Conservation (phyloP, 2,113 vertebrate species). For the Raja brachyura region DNA sequence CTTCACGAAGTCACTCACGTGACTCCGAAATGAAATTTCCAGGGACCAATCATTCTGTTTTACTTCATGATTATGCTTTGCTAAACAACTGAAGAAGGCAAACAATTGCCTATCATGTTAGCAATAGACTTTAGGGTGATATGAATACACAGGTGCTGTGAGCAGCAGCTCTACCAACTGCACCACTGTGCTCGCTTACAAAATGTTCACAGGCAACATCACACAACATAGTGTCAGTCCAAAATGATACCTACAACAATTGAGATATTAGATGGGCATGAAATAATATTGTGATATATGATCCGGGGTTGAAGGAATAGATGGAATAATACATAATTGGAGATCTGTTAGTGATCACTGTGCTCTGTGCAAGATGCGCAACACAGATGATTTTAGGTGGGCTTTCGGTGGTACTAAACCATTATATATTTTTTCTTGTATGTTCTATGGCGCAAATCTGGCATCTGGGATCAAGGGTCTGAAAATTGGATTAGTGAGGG, state of each 20-base stretch:
- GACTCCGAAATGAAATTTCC: too few species aligned
- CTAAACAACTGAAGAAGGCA: not conserved
- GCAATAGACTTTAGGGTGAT: not conserved
- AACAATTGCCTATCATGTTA: not conserved
- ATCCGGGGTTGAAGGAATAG: not conserved
- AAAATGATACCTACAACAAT: not conserved
- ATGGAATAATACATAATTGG: too few species aligned
- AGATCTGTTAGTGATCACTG: not conserved
- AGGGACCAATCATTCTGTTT: not conserved
- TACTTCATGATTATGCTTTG: not conserved
- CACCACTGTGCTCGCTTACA: not conserved
- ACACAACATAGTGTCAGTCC: not conserved
- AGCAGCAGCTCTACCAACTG: too few species aligned
- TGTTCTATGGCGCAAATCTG: too few species aligned
- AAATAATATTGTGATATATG: not conserved
- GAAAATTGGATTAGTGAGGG: too few species aligned
- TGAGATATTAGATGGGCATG: not conserved
- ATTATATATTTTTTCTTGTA: too few species aligned
- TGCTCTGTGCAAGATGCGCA: too few species aligned
- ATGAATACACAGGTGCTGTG: not conserved
- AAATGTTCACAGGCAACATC: not conserved
- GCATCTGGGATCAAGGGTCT: too few species aligned
- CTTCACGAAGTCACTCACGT: too few species aligned
- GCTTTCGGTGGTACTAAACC: too few species aligned
- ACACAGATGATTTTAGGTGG: too few species aligned